Evolutionary conservation across 2,888 invertebrate species (phyloP).

Genomic region (Dryococelus australis): DNA sequence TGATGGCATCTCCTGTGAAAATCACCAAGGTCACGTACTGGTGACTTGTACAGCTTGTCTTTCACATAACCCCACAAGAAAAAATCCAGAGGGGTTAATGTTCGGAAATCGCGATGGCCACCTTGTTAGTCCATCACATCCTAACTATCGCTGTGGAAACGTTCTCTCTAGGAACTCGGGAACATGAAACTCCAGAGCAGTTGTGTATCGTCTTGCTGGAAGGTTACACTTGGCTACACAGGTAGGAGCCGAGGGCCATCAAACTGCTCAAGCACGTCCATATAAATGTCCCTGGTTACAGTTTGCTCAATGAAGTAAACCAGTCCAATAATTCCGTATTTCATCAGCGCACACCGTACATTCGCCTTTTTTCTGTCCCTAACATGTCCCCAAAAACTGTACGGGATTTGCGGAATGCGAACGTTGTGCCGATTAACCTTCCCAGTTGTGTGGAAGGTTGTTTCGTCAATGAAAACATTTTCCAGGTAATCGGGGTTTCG

Average conservation of each 20-base stretch:
- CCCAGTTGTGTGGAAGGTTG: background rate
- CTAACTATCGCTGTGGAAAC: background rate
- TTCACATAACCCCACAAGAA: background rate
- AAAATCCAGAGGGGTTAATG: background rate
- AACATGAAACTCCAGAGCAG: slow-evolving; percentile 24
- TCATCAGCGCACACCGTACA: slow-evolving; percentile 12
- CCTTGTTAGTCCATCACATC: slow-evolving; percentile 11
- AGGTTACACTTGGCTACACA: background rate
- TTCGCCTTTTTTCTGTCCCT: background rate
- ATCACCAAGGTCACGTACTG: slow-evolving; percentile 20
- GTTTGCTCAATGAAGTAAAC: slow-evolving; percentile 3
- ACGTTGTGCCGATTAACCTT: slow-evolving; percentile 17
- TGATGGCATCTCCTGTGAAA: background rate
- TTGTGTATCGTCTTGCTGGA: background rate
- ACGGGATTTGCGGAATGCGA: background rate
- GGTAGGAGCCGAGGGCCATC: background rate
- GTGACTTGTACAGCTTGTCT: background rate
- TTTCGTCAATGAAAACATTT: slow-evolving; percentile 3
- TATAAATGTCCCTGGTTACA: background rate
- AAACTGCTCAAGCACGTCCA: background rate
- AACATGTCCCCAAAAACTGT: slow-evolving; percentile 13
- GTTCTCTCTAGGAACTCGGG: background rate
- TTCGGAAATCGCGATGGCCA: slow-evolving; percentile 23
- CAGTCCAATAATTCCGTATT: background rate
- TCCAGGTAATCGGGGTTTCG: background rate